These are phyloP conservation scores for Hermaeophaga mercurialis DNA, from an alignment of 2,888 invertebrate species.

Conservation along the genomic window DNA sequence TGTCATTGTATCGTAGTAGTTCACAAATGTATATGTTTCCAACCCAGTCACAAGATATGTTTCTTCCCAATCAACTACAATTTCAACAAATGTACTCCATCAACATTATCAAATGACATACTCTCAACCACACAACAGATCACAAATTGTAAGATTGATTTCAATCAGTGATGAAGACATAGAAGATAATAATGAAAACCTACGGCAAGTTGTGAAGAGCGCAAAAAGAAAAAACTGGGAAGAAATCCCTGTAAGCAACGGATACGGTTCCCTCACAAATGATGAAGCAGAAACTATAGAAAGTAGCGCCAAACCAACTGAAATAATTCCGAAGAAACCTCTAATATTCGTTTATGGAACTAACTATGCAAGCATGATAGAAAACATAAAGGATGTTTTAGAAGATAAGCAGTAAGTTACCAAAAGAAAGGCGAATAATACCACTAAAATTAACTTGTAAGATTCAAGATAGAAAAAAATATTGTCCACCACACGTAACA, in stretches of 20 bases:
- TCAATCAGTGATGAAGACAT: background rate
- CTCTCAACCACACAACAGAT: background rate
- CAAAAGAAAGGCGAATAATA: background rate
- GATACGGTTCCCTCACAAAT: too few species aligned
- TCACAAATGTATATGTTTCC: too few species aligned
- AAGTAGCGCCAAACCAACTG: background rate
- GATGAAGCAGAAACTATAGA: background rate
- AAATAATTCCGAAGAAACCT: background rate
- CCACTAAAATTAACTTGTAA: background rate
- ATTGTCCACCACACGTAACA: conserved; percentile 2
- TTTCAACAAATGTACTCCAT: background rate
- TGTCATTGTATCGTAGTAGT: too few species aligned
- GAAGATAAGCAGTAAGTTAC: background rate
- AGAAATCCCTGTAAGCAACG: too few species aligned
- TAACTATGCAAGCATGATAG: background rate
- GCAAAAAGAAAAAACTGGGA: background rate
- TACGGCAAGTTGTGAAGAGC: too few species aligned
- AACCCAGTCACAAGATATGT: too few species aligned
- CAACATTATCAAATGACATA: background rate
- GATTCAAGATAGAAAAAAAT: background rate
- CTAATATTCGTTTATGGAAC: background rate
- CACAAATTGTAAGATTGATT: background rate
- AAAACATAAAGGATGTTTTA: background rate
- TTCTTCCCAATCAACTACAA: too few species aligned
- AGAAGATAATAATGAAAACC: too few species aligned